Base-by-base conservation (phyloP, 2,888 invertebrate genomes). In the Zhengitettix transpicula region DNA sequence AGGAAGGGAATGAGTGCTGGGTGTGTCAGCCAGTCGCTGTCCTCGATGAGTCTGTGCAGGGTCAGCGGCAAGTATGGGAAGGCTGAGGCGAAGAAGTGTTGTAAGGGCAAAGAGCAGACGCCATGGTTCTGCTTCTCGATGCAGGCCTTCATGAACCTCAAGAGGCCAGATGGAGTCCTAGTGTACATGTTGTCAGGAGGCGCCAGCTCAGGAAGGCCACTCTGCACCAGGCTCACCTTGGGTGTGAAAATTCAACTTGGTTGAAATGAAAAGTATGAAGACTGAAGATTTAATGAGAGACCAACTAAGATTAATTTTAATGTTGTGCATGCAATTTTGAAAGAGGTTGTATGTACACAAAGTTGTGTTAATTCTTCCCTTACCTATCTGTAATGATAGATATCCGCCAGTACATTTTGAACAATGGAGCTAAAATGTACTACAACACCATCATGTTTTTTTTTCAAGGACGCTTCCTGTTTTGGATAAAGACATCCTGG, bases 1-100 rank as follows among this genome's bases (percentile, higher is more conserved):
- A 28, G 28, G 28, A 28, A 28, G 7, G 28, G 28, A 28, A 28
- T 7, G 28, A 28, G 28, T 28, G 65, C 68, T 40, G 68, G 68
- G 65, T 72, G 71, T 54, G 69, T 67, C 51, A 72, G 65, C 71
- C 73, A 72, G 47, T 68, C 66, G 1, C 72, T 70, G 40, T 69
- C 68, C 59, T 73, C 72, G 52, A 74, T 64, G 61, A 73, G 69
- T 55, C 72, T 65, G 64, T 69, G 72, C 56, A 74, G 64, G 16
- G 71, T 70, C 40, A 73, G 64, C 0, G 72, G 69, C 55, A 73
- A 65, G 15, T 68, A 67, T 9, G 73, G 72, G 65, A 73, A 73
- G 41, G 69, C 65, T 12, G 65, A 65, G 57, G 73, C 63, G 59
- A 73, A 69, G 55, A 66, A 67, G 40, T 65, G 67, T 17, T 66